phyloP scores from a whole-genome alignment of 2,113 vertebrate genomes.

The Pungitius pungitius region DNA sequence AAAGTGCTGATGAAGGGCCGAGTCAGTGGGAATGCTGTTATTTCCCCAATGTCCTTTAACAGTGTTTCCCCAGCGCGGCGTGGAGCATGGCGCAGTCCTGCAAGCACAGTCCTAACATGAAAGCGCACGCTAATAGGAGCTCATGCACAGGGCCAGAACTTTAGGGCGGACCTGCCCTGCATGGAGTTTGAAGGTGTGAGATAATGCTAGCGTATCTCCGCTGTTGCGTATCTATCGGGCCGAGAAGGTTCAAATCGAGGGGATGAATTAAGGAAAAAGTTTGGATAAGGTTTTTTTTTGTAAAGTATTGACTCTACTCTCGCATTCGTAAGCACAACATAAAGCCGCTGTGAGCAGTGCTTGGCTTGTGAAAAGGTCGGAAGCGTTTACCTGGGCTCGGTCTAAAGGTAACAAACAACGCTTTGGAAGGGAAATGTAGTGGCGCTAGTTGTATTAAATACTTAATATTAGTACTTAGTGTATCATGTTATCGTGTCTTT shows the following conservation, averaged over 20 bases:
- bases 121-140: slow-evolving; percentile 21
- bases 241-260: no score
- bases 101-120: slow-evolving; percentile 23
- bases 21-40: slow-evolving; percentile 63
- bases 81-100: slow-evolving; percentile 35
- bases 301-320: background rate
- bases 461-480: background rate
- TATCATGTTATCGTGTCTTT: background rate
- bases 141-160: slow-evolving; percentile 12
- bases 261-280: background rate
- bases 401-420: background rate
- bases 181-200: slow-evolving; percentile 33
- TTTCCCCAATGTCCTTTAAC: slow-evolving; percentile 68
- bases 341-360: background rate
- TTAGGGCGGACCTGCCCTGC: slow-evolving; percentile 31
- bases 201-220: slow-evolving; percentile 29
- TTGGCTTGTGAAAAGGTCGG: background rate
- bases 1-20: slow-evolving; percentile 69
- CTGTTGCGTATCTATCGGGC: slow-evolving; percentile 13
- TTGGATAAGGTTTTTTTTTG: background rate
- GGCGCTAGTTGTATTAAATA: background rate
- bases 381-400: background rate
- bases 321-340: background rate
- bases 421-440: background rate
- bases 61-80: slow-evolving; percentile 33